Evolutionary conservation across 1,140 invertebrate genomes (phyloP).

Genomic region (Carcinoscorpius rotundicauda): DNA sequence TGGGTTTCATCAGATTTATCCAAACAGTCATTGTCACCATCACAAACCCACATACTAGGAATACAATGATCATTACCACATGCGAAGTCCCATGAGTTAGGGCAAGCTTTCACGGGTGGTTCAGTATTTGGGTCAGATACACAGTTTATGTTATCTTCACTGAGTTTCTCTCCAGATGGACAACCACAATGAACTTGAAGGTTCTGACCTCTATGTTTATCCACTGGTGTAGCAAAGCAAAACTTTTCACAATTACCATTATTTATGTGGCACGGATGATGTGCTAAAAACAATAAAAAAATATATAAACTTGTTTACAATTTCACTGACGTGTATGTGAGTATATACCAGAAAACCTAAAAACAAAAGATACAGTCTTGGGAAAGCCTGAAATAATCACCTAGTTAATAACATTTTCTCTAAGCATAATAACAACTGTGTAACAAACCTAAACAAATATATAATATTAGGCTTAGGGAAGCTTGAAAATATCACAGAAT

Average conservation of each 20-base stretch:
- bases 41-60: constrained; percentile 83
- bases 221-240: constrained; percentile 68
- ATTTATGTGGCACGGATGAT: constrained; percentile 67
- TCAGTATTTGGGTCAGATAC: constrained; percentile 63
- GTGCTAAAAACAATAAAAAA: constrained; percentile 27
- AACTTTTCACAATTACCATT: constrained; percentile 89
- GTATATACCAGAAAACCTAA: too few relatives aligned
- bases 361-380: too few relatives aligned
- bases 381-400: too few relatives aligned
- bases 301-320: too few relatives aligned
- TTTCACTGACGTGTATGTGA: too few relatives aligned
- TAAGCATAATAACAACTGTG: too few relatives aligned
- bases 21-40: constrained; percentile 85
- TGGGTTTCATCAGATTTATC: constrained; percentile 87
- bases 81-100: constrained; percentile 84
- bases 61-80: constrained; percentile 86
- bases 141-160: constrained; percentile 55
- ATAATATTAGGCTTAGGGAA: too few relatives aligned
- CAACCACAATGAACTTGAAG: constrained; percentile 72
- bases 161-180: constrained; percentile 83
- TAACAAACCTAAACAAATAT: too few relatives aligned
- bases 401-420: too few relatives aligned
- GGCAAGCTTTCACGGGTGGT: constrained; percentile 69
- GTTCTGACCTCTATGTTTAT: constrained; percentile 28
- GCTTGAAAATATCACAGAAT: too few relatives aligned